Base-by-base conservation (phyloP, 1,140 invertebrate species). In the Micrasema minimum region DNA sequence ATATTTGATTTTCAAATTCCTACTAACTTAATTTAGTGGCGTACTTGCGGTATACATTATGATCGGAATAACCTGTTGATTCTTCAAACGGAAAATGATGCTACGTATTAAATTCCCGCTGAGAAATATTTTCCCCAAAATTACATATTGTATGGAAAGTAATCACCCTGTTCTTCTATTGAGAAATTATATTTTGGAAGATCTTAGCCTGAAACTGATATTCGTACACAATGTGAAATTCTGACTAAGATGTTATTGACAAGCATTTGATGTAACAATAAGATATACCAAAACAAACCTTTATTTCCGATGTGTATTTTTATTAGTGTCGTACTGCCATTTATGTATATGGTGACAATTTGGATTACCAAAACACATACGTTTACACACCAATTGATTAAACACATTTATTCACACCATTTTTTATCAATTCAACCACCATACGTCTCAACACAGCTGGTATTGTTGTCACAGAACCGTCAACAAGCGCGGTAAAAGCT, bases 401-500 rank as follows among this genome's bases (percentile, higher is more conserved):
- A 16, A 22, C 7, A 20, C 46, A n/a, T n/a, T 11, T 50, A 14
- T 20, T 22, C 55, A 38, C 35, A 18, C 16, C 31, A 22, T 20
- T 7, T 7, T 14, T 11, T 18, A 18, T 38, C 5, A 59, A 20
- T 55, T 14, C 5, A 41, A 20, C 4, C 55, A 59, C 14, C 14
- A 41, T 14, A 41, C 22, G 11, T 20, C 55, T 6, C 37, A 38
- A 9, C 55, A 59, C 55, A 10, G 9, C 55, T 20, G 35, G 35
- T 14, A 22, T 38, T 38, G 55, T 38, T 38, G 62, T 66, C 61
- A 48, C 43, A 46, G n/a, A 48, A 31, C n/a, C 20, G 26, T 22
- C 61, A 66, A 66, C 45, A 48, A 51, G 37, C 45, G 48, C n/a
- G 62, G 35, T 26, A 66, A 61, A 66, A 51, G 65, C 38, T 18